Percentiles rank a stretch among this genome's conserved stretches.
Evolutionary conservation across 2,797 vertebrate genomes (phyloP).

Genomic region (Sebastes wilsoni): DNA sequence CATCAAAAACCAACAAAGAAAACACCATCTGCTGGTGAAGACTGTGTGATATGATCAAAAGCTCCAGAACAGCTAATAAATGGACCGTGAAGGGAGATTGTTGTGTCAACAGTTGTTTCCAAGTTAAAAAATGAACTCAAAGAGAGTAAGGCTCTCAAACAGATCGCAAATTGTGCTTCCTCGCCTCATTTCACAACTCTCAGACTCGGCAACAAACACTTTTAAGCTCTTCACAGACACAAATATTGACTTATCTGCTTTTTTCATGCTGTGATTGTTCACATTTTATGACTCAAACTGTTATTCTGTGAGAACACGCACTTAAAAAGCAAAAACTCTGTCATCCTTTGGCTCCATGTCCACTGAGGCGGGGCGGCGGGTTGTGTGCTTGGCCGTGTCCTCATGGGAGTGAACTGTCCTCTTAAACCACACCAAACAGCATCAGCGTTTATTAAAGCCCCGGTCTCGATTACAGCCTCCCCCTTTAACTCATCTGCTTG

Average conservation of each 20-base stretch:
- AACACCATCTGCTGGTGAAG: not conserved
- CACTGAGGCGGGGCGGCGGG: constrained; percentile 26
- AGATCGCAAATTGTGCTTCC: not conserved
- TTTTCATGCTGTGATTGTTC: not conserved
- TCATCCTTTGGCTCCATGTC: constrained; percentile 23
- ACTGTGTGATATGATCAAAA: not conserved
- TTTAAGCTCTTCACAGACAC: not conserved
- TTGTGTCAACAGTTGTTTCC: not conserved
- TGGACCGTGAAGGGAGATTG: not conserved
- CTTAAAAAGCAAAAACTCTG: constrained; percentile 20
- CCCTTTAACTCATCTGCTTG: constrained; percentile 30
- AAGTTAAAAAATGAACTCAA: not conserved
- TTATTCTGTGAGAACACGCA: not conserved
- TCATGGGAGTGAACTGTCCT: constrained; percentile 45
- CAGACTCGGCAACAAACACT: not conserved
- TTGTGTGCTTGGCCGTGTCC: constrained; percentile 22
- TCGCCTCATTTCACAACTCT: not conserved
- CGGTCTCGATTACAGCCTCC: constrained; percentile 26
- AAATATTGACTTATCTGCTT: not conserved
- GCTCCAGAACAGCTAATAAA: not conserved
- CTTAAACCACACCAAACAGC: constrained; percentile 45
- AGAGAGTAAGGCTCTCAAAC: not conserved
- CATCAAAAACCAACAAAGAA: not conserved
- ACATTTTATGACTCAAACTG: not conserved
- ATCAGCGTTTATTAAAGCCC: constrained; percentile 36